Evolutionary conservation across 2,113 vertebrate genomes (phyloP).

Genomic region (Columba janthina): DNA sequence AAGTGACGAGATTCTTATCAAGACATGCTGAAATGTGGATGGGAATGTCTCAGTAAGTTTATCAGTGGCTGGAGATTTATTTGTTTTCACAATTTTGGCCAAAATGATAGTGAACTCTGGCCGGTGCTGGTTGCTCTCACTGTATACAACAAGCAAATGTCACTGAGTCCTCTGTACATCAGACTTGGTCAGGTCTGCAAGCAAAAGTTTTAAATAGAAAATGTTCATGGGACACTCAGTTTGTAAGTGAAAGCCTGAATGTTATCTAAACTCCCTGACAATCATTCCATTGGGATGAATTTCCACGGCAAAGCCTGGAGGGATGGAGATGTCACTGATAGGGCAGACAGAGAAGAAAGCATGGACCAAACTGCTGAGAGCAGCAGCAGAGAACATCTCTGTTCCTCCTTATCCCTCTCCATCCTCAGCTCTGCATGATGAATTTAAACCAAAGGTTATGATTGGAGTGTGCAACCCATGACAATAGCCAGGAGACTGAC

Average conservation of each 20-base stretch:
- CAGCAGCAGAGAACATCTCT: neutral
- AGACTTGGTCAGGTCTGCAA: neutral
- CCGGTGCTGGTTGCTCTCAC: neutral
- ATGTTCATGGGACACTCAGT: neutral
- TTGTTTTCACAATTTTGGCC: neutral
- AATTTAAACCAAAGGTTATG: neutral
- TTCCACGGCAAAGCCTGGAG: neutral
- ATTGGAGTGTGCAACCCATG: neutral
- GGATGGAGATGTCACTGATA: neutral
- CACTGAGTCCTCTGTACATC: neutral
- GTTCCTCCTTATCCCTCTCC: neutral
- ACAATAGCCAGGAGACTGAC: neutral
- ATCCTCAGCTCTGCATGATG: neutral
- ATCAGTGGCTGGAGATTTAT: neutral
- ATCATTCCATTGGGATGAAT: neutral
- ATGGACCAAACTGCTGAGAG: rapidly evolving
- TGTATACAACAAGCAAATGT: neutral
- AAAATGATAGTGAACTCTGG: neutral
- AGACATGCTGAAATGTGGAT: neutral
- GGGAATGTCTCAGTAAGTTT: neutral
- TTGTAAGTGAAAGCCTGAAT: neutral
- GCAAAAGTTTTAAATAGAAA: neutral
- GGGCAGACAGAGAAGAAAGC: neutral
- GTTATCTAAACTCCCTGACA: neutral
- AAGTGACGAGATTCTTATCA: neutral